A percentile compares a stretch with the other conserved stretches of the same genome.
Conservation (phyloP, 92 coral and sea anemone species). For the Heliopora coerulea region DNA sequence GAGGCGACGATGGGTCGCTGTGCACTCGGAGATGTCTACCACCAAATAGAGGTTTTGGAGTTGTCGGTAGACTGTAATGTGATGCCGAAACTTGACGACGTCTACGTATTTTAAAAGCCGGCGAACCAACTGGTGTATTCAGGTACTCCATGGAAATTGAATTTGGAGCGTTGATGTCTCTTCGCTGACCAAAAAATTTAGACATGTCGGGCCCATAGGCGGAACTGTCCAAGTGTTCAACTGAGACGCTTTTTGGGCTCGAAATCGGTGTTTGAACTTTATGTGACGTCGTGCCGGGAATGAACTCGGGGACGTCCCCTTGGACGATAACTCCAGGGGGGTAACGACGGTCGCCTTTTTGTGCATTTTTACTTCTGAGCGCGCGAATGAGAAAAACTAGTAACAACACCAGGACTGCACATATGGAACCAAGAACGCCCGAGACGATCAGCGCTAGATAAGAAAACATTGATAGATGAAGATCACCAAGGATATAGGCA, state of each 20-base stretch:
- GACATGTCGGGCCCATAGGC: conserved; percentile 42
- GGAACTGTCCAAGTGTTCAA: conserved; percentile 20
- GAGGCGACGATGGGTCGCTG: conserved; percentile 1
- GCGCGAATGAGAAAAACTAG: conserved; percentile 29
- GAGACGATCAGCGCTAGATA: conserved; percentile 22
- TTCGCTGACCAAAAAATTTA: conserved; percentile 22
- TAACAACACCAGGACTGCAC: conserved; percentile 11
- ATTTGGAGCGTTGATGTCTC: not conserved
- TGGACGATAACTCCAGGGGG: conserved; percentile 32
- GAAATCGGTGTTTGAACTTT: conserved; percentile 14
- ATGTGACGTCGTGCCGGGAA: conserved; percentile 13
- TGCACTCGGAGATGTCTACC: not conserved
- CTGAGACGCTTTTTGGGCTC: conserved; percentile 8
- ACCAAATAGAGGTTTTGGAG: not conserved
- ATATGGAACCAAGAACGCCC: conserved; percentile 29
- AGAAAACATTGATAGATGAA: too few relatives aligned
- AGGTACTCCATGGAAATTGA: conserved; percentile 34
- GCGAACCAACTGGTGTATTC: conserved; percentile 32
- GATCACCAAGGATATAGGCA: too few relatives aligned
- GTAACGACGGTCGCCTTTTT: not conserved
- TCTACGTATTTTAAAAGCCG: not conserved
- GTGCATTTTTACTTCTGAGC: not conserved
- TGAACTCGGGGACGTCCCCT: conserved; percentile 26
- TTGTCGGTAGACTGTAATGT: not conserved
- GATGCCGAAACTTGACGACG: not conserved